phyloP scores from a whole-genome alignment of 1,140 invertebrate species.

The Pseudomyrmex cubaensis region DNA sequence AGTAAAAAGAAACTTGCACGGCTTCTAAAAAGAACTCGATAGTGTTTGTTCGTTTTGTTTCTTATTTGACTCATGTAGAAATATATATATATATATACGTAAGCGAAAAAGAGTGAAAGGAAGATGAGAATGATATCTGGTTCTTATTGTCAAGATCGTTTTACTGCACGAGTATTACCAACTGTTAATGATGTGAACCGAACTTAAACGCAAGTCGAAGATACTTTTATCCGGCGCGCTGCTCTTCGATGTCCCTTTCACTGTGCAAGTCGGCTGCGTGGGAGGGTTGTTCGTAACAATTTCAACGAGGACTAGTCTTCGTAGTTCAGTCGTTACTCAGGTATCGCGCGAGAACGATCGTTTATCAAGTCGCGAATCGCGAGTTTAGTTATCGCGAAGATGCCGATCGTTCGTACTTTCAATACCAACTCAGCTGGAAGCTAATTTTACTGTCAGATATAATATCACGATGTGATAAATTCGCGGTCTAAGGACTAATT shows the following conservation, averaged over 20 bases:
- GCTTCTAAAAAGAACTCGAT: background rate
- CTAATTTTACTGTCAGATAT: background rate
- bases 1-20: background rate
- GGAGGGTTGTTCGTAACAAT: slow-evolving; percentile 77
- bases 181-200: slow-evolving; percentile 52
- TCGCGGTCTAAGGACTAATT: too few relatives aligned
- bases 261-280: slow-evolving; percentile 75
- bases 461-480: too few relatives aligned
- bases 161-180: background rate
- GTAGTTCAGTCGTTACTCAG: slow-evolving; percentile 63
- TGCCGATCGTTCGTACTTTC: too few relatives aligned
- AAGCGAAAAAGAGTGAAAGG: background rate
- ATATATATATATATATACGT: too few relatives aligned
- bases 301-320: slow-evolving; percentile 78
- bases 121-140: too few relatives aligned
- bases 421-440: background rate
- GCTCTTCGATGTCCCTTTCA: slow-evolving; percentile 79
- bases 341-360: slow-evolving; percentile 49
- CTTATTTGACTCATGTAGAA: background rate
- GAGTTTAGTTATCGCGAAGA: background rate
- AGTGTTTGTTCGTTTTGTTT: background rate
- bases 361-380: background rate
- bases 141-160: slow-evolving; percentile 56
- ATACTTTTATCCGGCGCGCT: slow-evolving; percentile 71
- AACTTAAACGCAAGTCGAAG: slow-evolving; percentile 62